Evolutionary conservation across 2,113 vertebrate genomes (phyloP).

Genomic region (Coracopsis vasa): DNA sequence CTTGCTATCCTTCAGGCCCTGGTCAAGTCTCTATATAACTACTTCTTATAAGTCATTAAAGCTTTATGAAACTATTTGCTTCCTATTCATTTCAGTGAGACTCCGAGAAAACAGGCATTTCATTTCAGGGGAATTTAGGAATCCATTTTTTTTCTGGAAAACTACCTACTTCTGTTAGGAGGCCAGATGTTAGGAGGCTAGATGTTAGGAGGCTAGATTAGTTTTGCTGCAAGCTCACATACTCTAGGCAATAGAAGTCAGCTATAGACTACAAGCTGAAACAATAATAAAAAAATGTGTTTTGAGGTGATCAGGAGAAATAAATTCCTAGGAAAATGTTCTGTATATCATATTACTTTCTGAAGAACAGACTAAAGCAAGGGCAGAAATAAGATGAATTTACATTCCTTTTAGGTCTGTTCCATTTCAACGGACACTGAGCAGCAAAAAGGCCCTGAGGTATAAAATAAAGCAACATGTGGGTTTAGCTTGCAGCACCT

Average conservation of each 20-base stretch:
- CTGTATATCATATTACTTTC: background rate
- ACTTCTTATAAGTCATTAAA: background rate
- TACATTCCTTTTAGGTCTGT: background rate
- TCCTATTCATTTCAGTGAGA: background rate
- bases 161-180: background rate
- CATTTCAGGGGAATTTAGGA: background rate
- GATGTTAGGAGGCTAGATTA: background rate
- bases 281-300: background rate
- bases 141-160: background rate
- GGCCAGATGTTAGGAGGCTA: background rate
- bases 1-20: background rate
- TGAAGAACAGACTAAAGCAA: background rate
- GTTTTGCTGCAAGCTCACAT: background rate
- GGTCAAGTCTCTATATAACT: background rate
- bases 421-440: slow-evolving; percentile 8
- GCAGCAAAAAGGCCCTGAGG: slow-evolving; percentile 4
- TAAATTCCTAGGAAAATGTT: background rate
- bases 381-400: background rate
- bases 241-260: background rate
- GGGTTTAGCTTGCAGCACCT: background rate
- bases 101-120: background rate
- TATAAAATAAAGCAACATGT: slow-evolving; percentile 49
- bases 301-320: background rate
- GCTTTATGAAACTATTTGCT: background rate
- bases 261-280: background rate